Evolutionary conservation across 2,888 invertebrate genomes (phyloP).

Genomic region (Seira ritae): DNA sequence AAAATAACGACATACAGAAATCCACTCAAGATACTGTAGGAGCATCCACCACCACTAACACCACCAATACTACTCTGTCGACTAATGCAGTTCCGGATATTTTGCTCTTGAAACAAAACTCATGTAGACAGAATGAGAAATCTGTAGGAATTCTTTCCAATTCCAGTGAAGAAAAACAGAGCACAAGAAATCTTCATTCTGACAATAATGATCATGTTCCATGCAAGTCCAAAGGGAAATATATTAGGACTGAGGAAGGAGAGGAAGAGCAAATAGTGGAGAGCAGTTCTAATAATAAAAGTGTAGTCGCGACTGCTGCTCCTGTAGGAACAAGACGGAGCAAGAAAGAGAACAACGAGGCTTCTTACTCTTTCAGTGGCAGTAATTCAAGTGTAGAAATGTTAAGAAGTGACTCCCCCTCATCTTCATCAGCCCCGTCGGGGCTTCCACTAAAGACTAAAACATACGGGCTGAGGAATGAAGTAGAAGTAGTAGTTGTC

Average conservation of each 20-base stretch:
- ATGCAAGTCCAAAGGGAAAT: conserved; percentile 10
- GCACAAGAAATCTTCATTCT: neutral
- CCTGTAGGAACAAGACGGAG: neutral
- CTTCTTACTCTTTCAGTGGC: neutral
- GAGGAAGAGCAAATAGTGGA: neutral
- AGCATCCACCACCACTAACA: neutral
- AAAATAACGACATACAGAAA: conserved; percentile 47
- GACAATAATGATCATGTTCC: conserved; percentile 1
- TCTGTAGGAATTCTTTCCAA: neutral
- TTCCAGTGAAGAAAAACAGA: neutral
- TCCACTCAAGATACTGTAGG: conserved; percentile 15
- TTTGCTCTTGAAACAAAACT: conserved; percentile 53
- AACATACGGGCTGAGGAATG: conserved; percentile 70
- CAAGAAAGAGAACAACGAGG: neutral
- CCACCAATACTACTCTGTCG: conserved; percentile 14
- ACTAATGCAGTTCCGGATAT: conserved; percentile 41
- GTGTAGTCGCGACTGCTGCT: neutral
- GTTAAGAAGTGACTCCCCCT: conserved; percentile 61
- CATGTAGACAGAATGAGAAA: conserved; percentile 11
- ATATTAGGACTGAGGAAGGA: neutral
- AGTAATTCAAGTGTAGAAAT: conserved; percentile 57
- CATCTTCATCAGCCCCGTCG: conserved; percentile 54
- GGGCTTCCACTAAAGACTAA: conserved; percentile 68
- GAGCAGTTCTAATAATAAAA: conserved; percentile 32
- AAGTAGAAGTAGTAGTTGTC: conserved; percentile 72